Evolutionary conservation across 1,140 invertebrate species (phyloP), one percentile per base, ranked within the genome.

Genomic region (Tyrophagus putrescentiae): DNA sequence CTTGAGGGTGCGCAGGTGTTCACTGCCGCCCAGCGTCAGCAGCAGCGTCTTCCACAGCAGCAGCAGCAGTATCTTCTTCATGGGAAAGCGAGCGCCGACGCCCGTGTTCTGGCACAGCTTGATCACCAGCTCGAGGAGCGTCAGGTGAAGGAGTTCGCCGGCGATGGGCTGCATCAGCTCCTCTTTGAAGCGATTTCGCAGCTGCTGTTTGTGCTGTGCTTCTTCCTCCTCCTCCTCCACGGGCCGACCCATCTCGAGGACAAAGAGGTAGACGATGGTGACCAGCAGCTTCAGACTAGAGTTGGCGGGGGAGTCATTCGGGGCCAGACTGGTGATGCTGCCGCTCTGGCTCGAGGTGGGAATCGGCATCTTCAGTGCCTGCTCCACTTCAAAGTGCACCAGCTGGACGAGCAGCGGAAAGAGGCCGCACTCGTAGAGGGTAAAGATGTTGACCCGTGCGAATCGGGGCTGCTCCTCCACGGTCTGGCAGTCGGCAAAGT

Each of bases 11-110:
- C 82, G 80, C 1, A 95, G 73, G 32, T 83, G 80, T 60, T 84
- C 80, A 62, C 88, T 87, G 13, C 91, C 92, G 25, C 93, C 93
- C 21, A 97, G 74, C 11, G 87, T 67, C 65, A 77, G 73, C 53
- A 98, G 73, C 44, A 95, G 80, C 3, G 91, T 79, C 76, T 98
- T 98, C 94, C 94, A 98, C 13, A 98, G 70, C 1, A 98, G 72
- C n/a, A 98, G 73, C 28, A 98, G 74, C n/a, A n/a, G n/a, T 56
- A 97, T 86, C 76, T 98, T 98, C 71, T 94, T 96, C 80, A 97
- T 95, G 16, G 93, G 93, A 76, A 94, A 96, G 76, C 95, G 89
- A n/a, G n/a, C n/a, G 44, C 91, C 87, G 4, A 23, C 18, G 11
- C 88, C 85, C 39, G 84, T 82, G 0, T 91, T 91, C 68, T 87